Evolutionary conservation across 2,797 vertebrate species (phyloP), one percentile per base, ranked within the genome.

Genomic region (Pterois miles): DNA sequence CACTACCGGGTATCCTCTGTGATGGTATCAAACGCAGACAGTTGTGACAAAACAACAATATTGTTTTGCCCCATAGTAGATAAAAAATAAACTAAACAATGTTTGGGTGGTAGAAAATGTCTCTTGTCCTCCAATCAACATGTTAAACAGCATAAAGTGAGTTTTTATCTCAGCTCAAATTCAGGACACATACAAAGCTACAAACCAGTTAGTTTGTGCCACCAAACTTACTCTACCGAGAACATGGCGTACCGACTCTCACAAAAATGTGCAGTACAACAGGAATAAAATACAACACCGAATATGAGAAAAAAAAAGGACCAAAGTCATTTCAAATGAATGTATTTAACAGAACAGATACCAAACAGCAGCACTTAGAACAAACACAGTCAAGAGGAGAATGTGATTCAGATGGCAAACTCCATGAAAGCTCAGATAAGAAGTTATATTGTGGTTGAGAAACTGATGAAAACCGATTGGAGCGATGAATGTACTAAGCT

Each of bases 261-360:
- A 54, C 14, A 16, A 4, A 27, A 52, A 48, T 20, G n/a, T 22
- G 0, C 18, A 4, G 16, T 22, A 18, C 29, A 40, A 20, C 1
- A 53, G 9, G 56, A 57, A 74, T 64, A 20, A 46, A 70, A 13
- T 53, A 43, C 4, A 56, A 14, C 48, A 63, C 18, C 22, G 9
- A 34, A 64, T 6, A 53, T 5, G 23, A 52, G 31, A 65, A 38
- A 50, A 65, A 82, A 58, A 27, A 20, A 48, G 46, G 10, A 71
- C 9, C n/a, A 58, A 29, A n/a, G 57, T 78, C 0, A 29, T 60
- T 56, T 83, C 5, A 84, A 87, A 83, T 68, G 5, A 85, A 65
- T 88, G 81, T 82, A 90, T 89, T 90, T 72, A 90, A 86, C 76
- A 79, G 65, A 88, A 81, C 46, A 86, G 63, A 82, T 84, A 86